Base-by-base conservation (phyloP, 2,113 vertebrate species). In the Drymodes brunneopygia region DNA sequence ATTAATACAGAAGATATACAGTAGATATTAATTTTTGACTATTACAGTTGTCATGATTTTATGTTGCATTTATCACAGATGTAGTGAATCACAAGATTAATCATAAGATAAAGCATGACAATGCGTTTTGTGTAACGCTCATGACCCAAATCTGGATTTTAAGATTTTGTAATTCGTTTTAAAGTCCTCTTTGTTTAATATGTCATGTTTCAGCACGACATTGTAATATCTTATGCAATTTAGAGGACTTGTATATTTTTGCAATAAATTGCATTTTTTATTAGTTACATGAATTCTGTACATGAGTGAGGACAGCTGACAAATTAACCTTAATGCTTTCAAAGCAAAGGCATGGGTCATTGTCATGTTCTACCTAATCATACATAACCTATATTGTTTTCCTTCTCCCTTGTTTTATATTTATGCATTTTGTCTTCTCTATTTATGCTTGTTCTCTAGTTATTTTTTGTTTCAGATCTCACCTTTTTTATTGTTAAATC, bases 251-350 rank as follows among this genome's bases (percentile, higher is more conserved):
- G 96, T 95, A 93, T 97, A 96, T 97, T 97, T 98, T 98, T 98
- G 98, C 97, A 98, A 97, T 98, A 98, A 97, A 95, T 69, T 94
- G 97, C 96, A 89, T 97, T 97, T 97, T 97, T 95, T 93, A 96
- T 95, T 97, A 96, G 86, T 93, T 96, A 88, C 16, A 33, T 33
- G 67, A 93, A 93, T 86, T 91, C 89, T 95, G 80, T 91, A 94
- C 91, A 91, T 92, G 62, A 95, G 57, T 88, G 94, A 97, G 94
- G 90, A 97, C 91, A 91, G 93, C 47, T 89, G 95, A 90, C 90
- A 97, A 69, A 80, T 81, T 38, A 87, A 96, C 91, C 71, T 83
- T 83, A 74, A 75, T 92, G 85, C 85, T 92, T 97, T 90, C 71
- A 58, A 93, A 92, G 70, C 81, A 92, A 81, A 88, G 74, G 72